phyloP scores from a whole-genome alignment of 2,888 invertebrate genomes.

The Oxycera nigricornis region DNA sequence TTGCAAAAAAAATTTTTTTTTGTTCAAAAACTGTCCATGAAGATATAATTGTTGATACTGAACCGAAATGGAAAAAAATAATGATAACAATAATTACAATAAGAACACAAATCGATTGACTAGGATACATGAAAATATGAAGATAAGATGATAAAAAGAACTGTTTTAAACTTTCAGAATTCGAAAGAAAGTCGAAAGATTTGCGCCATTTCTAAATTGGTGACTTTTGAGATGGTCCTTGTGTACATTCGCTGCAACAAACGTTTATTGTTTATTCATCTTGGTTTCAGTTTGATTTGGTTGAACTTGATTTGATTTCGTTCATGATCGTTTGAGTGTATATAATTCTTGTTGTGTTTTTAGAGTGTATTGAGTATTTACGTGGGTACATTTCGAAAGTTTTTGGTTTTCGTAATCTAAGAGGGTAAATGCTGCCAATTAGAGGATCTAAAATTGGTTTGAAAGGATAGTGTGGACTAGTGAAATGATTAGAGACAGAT shows the following conservation, averaged over 20 bases:
- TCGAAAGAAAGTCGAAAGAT: neutral
- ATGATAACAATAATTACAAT: no score
- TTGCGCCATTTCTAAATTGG: constrained; percentile 65
- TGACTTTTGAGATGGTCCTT: constrained; percentile 96
- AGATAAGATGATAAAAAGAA: neutral
- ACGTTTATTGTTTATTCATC: constrained; percentile 15
- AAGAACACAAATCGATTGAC: neutral
- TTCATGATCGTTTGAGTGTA: constrained; percentile 31
- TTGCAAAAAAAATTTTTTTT: constrained; percentile 12
- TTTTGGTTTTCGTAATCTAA: constrained; percentile 26
- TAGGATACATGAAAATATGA: neutral
- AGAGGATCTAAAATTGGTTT: constrained; percentile 35
- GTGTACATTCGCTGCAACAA: constrained; percentile 60
- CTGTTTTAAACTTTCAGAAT: neutral
- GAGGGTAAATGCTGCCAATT: constrained; percentile 35
- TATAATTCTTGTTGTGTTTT: constrained; percentile 45
- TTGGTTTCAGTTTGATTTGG: constrained; percentile 6
- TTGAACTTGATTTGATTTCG: constrained; percentile 13
- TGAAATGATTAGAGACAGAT: constrained; percentile 7
- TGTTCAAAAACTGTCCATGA: neutral
- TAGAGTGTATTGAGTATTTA: constrained; percentile 41
- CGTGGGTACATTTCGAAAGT: constrained; percentile 42
- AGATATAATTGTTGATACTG: neutral
- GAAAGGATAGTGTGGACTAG: neutral
- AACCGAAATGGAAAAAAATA: neutral